phyloP scores from a whole-genome alignment of 2,888 invertebrate species.

The Caenorhabditis sp. region DNA sequence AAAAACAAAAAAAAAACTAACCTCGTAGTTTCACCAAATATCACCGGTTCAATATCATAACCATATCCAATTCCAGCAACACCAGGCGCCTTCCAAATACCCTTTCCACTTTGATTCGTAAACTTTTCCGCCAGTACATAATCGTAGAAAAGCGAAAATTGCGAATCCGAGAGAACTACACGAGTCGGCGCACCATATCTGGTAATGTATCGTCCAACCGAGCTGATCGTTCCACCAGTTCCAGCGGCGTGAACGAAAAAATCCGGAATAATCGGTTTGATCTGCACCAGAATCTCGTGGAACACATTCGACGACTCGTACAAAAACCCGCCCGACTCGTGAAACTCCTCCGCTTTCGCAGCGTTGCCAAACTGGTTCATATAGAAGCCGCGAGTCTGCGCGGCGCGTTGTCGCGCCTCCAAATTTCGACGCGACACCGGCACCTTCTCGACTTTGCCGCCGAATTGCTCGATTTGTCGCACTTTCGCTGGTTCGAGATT shows the following conservation, averaged over 20 bases:
- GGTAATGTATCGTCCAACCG: conserved; percentile 61
- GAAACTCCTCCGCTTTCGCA: conserved; percentile 61
- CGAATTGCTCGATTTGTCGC: conserved; percentile 52
- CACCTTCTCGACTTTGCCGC: conserved; percentile 54
- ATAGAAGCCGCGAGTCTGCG: conserved; percentile 53
- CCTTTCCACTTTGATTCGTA: conserved; percentile 54
- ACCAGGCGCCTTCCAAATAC: conserved; percentile 58
- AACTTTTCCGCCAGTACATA: conserved; percentile 57
- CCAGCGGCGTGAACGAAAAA: conserved; percentile 64
- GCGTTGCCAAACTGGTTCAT: conserved; percentile 66
- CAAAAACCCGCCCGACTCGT: conserved; percentile 57
- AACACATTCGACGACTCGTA: conserved; percentile 60
- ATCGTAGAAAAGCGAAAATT: conserved; percentile 63
- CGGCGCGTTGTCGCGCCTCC: conserved; percentile 44
- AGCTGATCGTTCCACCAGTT: conserved; percentile 63
- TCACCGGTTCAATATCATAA: conserved; percentile 51
- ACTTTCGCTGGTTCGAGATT: conserved; percentile 59
- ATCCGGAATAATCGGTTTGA: conserved; percentile 46
- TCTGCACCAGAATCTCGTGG: conserved; percentile 58
- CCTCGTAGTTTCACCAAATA: conserved; percentile 51
- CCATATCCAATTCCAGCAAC: conserved; percentile 65
- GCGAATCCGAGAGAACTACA: conserved; percentile 60
- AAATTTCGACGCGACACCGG: conserved; percentile 27
- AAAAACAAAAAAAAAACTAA: background rate
- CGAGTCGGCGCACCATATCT: conserved; percentile 55